phyloP scores from a whole-genome alignment of 1,140 invertebrate species.

The Meloidogyne exigua region DNA sequence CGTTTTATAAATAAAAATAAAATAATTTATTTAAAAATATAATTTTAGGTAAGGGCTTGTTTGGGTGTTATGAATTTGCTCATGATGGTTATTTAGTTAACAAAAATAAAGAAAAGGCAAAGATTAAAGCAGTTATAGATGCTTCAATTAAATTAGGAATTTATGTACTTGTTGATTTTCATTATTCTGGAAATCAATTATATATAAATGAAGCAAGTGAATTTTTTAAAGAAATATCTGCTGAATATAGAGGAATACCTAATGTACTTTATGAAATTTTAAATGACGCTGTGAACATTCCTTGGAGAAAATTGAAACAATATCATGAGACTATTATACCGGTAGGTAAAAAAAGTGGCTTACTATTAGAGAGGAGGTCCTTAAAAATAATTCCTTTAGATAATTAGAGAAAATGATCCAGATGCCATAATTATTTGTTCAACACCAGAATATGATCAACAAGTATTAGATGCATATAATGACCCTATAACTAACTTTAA shows the following conservation, averaged over 20 bases:
- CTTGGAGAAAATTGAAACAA: not conserved
- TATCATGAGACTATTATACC: not conserved
- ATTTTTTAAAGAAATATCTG: constrained; percentile 13
- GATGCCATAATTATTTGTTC: constrained; percentile 10
- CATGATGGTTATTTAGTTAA: not conserved
- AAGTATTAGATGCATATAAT: constrained; percentile 11
- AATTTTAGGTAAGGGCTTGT: not conserved
- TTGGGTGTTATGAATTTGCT: constrained; percentile 8
- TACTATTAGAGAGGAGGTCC: too few relatives aligned
- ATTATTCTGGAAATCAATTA: not conserved
- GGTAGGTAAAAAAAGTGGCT: not conserved
- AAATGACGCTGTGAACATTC: constrained; percentile 4
- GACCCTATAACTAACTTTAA: constrained; percentile 29
- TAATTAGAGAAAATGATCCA: constrained; percentile 10
- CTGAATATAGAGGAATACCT: not conserved
- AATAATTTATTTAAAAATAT: not conserved
- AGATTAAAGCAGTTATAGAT: constrained; percentile 2
- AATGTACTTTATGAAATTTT: constrained; percentile 15
- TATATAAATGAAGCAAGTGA: not conserved
- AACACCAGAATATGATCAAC: constrained; percentile 14
- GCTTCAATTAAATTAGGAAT: constrained; percentile 5
- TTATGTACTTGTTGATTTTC: constrained; percentile 9
- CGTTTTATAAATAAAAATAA: not conserved
- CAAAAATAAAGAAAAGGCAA: not conserved
- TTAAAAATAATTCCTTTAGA: not conserved